phyloP scores from a whole-genome alignment of 2,797 vertebrate genomes.

The Spinus olivaceus region DNA sequence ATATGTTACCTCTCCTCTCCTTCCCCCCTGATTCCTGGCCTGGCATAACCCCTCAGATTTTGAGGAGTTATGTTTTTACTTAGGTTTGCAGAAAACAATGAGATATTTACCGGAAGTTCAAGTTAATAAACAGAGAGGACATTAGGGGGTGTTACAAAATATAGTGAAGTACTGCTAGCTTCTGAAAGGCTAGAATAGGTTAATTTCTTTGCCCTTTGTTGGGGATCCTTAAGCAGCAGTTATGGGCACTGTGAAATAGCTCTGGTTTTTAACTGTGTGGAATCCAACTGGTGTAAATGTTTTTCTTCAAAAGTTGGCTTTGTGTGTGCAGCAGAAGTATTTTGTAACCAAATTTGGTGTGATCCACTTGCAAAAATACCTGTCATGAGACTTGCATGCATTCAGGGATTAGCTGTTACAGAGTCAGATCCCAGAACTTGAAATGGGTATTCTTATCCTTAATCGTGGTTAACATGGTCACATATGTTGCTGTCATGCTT shows the following conservation, averaged over 20 bases:
- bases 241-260: not conserved
- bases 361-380: not conserved
- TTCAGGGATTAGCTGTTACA: not conserved
- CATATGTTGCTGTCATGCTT: not conserved
- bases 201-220: not conserved
- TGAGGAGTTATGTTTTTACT: not conserved
- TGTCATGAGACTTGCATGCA: not conserved
- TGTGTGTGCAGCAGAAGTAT: not conserved
- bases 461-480: fast-evolving
- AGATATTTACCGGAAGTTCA: not conserved
- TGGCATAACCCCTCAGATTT: not conserved
- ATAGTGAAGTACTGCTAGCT: not conserved
- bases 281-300: not conserved
- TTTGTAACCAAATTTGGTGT: not conserved
- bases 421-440: not conserved
- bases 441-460: not conserved
- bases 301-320: not conserved
- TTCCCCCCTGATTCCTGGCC: fast-evolving
- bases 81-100: not conserved
- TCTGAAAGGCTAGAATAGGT: not conserved
- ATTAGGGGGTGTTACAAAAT: not conserved
- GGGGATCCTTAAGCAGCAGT: not conserved
- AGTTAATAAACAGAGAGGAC: not conserved
- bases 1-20: not conserved
- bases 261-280: not conserved